Evolutionary conservation across 2,113 vertebrate species (phyloP).

Genomic region (Nothobranchius furzeri): DNA sequence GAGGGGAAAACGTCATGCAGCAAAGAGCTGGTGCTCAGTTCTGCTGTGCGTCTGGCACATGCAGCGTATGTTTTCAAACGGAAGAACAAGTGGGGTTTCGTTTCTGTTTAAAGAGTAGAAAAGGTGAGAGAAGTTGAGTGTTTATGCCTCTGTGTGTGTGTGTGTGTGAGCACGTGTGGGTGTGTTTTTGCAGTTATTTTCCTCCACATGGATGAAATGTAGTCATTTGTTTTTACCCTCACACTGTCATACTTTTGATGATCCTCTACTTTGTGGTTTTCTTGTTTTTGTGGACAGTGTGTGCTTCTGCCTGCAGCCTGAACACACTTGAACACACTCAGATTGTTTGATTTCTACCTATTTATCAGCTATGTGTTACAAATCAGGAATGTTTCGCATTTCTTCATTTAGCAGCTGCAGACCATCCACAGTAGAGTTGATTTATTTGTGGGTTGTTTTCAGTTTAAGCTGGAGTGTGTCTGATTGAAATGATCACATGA

Average conservation of each 20-base stretch:
- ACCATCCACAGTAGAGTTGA: background rate
- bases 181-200: constrained; percentile 1
- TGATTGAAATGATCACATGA: too few relatives aligned
- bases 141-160: constrained; percentile 25
- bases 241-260: constrained; percentile 46
- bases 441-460: background rate
- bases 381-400: background rate
- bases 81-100: constrained; percentile 20
- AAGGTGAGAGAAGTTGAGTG: constrained; percentile 10
- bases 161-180: background rate
- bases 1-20: constrained; percentile 2
- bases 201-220: constrained; percentile 49
- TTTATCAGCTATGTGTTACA: background rate
- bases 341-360: background rate
- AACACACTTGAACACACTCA: background rate
- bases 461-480: too few relatives aligned
- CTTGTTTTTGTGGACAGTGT: constrained; percentile 65
- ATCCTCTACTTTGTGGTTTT: constrained; percentile 49
- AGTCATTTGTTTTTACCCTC: constrained; percentile 54
- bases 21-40: background rate
- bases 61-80: constrained; percentile 18
- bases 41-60: constrained; percentile 8
- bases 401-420: background rate
- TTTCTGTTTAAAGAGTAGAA: constrained; percentile 41
- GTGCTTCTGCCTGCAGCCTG: constrained; percentile 14